Evolutionary conservation across 2,113 vertebrate species (phyloP), one percentile per base, ranked within the genome.

Genomic region (Cathartes aura): DNA sequence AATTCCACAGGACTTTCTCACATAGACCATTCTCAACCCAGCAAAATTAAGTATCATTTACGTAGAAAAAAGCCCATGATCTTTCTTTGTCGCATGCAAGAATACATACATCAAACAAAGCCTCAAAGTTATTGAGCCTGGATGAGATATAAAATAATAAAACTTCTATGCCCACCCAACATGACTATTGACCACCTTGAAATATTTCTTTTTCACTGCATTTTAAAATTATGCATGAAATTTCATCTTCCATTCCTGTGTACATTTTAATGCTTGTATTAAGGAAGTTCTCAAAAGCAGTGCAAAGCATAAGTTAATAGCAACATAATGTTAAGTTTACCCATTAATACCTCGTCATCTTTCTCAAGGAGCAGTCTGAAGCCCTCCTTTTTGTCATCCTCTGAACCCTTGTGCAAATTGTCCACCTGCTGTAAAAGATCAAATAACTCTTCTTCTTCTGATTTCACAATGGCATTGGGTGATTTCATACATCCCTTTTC

Each of bases 371-470:
- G 97, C 78, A 99, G 76, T 30, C 92, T 91, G 62, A 99, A 99
- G 68, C 98, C 98, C 59, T 99, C 98, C 71, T 87, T 97, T 96
- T 99, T 99, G 82, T 98, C 98, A 24, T 92, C 64, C 9, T 99
- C 99, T 3, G 97, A 93, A 87, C 98, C 98, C 30, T 95, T 90
- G 88, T 98, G 99, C 82, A 99, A 97, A 62, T 43, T 38, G 95
- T 99, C 99, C 9, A 98, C 98, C 84, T 96, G 98, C 87, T 98
- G 98, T 34, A 99, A 98, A 73, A 99, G 97, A 56, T 79, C 48
- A 21, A 92, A 36, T 20, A 99, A 97, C 24, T 98, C 97, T 83
- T 98, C 97, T 52, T 97, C 97, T 92, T 96, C 79, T 62, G 47
- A 91, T 89, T 73, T 92, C 63, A 58, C 73, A 36, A 19, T 4